A percentile compares a stretch with the other conserved stretches of the same genome.
phyloP scores from a whole-genome alignment of 2,797 vertebrate genomes.

The Galago senegalensis region DNA sequence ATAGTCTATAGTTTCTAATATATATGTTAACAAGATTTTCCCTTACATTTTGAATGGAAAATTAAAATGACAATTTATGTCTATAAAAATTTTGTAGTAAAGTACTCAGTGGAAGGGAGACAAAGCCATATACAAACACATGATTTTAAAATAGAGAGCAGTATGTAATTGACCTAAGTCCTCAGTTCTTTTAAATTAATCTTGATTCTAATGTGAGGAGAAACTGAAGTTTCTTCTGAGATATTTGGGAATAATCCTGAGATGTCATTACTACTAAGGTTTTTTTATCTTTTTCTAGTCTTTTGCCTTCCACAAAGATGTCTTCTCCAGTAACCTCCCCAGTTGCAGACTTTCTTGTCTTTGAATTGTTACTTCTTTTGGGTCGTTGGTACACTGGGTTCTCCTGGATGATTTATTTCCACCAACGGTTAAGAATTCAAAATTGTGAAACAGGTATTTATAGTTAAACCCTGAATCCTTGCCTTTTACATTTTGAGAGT shows the following conservation, averaged over 20 bases:
- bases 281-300: conserved; percentile 45
- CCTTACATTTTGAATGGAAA: conserved; percentile 34
- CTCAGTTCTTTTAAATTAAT: conserved; percentile 43
- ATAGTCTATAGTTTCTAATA: not conserved
- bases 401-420: not conserved
- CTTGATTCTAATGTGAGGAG: conserved; percentile 43
- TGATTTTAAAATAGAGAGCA: conserved; percentile 35
- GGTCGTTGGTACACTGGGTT: not conserved
- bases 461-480: conserved; percentile 1
- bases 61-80: conserved; percentile 31
- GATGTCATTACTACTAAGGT: not conserved
- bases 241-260: conserved; percentile 52
- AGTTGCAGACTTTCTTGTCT: conserved; percentile 12
- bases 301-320: conserved; percentile 32
- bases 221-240: conserved; percentile 50
- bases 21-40: not conserved
- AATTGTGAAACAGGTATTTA: conserved; percentile 38
- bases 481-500: conserved; percentile 64
- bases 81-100: conserved; percentile 38
- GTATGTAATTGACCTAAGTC: conserved; percentile 19
- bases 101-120: conserved; percentile 23
- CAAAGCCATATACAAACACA: conserved; percentile 34
- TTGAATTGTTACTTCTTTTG: conserved; percentile 16
- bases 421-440: conserved; percentile 38
- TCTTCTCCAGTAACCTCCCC: conserved; percentile 25